Conservation (phyloP, 2,888 invertebrate species). For the Eupithecia subfuscata region DNA sequence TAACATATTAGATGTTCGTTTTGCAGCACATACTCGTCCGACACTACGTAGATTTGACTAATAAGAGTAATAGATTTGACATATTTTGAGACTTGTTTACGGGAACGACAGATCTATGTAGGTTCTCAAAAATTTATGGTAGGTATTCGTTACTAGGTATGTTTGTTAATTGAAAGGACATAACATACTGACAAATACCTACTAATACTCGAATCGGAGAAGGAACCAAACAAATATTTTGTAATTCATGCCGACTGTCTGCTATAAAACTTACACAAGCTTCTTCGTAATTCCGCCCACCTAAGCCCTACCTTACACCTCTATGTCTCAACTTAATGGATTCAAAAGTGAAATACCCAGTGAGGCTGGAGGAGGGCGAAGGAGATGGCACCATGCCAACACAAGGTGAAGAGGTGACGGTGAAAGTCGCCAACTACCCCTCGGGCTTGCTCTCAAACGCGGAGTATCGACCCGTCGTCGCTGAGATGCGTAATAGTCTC, state of each 20-base stretch:
- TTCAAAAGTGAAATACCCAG: slow-evolving; percentile 17
- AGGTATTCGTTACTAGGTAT: not conserved
- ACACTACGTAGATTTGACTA: no score
- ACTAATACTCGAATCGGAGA: not conserved
- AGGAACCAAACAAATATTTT: not conserved
- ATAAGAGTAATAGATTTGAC: no score
- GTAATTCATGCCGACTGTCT: not conserved
- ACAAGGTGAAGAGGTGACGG: slow-evolving; percentile 79
- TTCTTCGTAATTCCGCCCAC: not conserved
- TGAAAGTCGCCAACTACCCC: slow-evolving; percentile 62
- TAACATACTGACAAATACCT: not conserved
- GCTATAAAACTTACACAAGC: not conserved
- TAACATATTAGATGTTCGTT: not conserved
- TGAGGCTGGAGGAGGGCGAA: slow-evolving; percentile 22
- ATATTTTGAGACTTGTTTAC: not conserved
- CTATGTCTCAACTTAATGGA: not conserved
- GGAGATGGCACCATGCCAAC: slow-evolving; percentile 72
- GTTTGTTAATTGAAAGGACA: not conserved
- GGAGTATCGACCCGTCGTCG: slow-evolving; percentile 23
- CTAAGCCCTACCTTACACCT: not conserved
- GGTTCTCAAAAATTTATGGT: not conserved
- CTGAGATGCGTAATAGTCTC: slow-evolving; percentile 18
- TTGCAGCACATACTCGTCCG: not conserved
- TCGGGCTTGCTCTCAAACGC: slow-evolving; percentile 26
- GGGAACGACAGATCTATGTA: not conserved